These are phyloP conservation scores for Heterotilapia buettikoferi DNA, from an alignment of 2,113 vertebrate species.

Conservation along the genomic window DNA sequence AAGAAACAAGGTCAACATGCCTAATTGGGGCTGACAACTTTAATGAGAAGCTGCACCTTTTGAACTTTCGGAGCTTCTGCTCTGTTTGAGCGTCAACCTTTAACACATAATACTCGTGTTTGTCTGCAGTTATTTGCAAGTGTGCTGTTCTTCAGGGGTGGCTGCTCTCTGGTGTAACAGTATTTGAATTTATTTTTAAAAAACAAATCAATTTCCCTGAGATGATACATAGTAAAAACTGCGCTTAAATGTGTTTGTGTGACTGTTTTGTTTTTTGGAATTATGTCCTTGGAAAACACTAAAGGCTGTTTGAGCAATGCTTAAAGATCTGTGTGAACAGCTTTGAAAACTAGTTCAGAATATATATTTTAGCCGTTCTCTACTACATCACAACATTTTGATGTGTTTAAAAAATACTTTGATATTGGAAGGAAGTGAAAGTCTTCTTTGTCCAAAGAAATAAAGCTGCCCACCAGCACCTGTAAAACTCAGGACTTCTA, in stretches of 20 bases:
- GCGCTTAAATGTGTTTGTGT: background rate
- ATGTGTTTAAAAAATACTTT: background rate
- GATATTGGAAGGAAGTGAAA: background rate
- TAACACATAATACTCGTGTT: background rate
- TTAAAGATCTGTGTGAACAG: background rate
- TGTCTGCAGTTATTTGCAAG: background rate
- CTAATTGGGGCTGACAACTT: conserved; percentile 53
- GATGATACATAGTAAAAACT: background rate
- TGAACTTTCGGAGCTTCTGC: conserved; percentile 8
- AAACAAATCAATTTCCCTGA: background rate
- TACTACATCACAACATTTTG: background rate
- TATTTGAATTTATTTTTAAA: background rate
- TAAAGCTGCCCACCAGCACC: background rate
- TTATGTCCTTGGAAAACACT: background rate
- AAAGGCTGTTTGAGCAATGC: background rate
- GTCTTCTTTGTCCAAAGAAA: background rate
- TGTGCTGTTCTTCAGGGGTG: background rate
- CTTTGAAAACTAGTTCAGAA: background rate
- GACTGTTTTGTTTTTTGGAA: background rate
- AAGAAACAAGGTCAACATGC: conserved; percentile 15
- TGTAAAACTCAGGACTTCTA: background rate
- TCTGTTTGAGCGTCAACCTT: background rate
- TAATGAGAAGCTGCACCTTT: conserved; percentile 37
- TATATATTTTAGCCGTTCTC: background rate
- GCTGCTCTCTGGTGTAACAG: too few species aligned